phyloP scores from a whole-genome alignment of 2,888 invertebrate genomes.

The Cephus sareptanus region DNA sequence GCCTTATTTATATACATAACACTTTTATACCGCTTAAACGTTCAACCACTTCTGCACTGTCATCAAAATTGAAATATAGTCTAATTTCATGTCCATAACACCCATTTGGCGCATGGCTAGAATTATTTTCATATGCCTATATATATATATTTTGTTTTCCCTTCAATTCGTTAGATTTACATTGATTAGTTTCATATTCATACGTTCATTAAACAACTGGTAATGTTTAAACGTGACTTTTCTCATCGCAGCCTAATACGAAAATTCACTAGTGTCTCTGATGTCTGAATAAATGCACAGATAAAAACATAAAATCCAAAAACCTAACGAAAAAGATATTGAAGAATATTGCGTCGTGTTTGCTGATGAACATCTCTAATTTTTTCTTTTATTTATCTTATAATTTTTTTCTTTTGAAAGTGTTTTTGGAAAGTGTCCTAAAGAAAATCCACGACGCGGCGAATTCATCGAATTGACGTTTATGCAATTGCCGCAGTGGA shows the following conservation, averaged over 20 bases:
- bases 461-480: neutral
- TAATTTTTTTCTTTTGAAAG: neutral
- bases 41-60: constrained; percentile 16
- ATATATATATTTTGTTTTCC: constrained; percentile 28
- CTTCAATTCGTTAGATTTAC: constrained; percentile 41
- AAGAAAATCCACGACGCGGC: neutral
- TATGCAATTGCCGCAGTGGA: neutral
- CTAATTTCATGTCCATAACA: constrained; percentile 39
- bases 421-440: neutral
- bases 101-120: constrained; percentile 15
- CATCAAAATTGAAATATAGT: constrained; percentile 40
- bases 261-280: neutral
- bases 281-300: constrained; percentile 1
- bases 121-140: constrained; percentile 34
- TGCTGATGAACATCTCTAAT: neutral
- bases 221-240: constrained; percentile 25
- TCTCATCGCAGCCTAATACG: constrained; percentile 16
- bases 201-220: constrained; percentile 20
- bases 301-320: neutral
- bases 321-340: neutral
- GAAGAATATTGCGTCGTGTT: neutral
- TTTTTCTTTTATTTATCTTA: neutral
- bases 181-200: constrained; percentile 34
- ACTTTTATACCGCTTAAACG: constrained; percentile 28
- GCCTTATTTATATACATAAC: constrained; percentile 44